Base-by-base conservation (phyloP, 2,113 vertebrate species). In the Australoheros scitulus region DNA sequence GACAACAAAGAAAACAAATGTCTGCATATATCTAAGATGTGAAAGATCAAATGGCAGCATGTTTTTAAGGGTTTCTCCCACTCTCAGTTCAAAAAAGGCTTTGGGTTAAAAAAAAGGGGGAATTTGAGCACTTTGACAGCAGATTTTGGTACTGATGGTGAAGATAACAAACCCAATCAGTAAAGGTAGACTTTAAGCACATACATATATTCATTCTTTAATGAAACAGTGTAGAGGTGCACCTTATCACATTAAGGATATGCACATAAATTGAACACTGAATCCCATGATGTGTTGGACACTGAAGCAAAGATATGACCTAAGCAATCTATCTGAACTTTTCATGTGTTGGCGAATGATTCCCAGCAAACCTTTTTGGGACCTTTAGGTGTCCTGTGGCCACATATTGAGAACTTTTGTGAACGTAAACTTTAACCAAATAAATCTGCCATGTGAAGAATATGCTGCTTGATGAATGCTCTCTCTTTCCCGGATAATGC, bases 381-480 rank as follows among this genome's bases (percentile, higher is more conserved):
- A 76, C 36, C 11, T 41, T 24, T 24, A 5, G 26, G 3, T 38
- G 65, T 41, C 56, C 65, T 26, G 22, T 50, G 43, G 61, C 80
- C 86, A 63, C 84, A 85, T 83, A 70, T 76, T 76, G 56, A 32
- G 76, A 83, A 80, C 65, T 68, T 83, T 72, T 82, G 76, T 87
- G 52, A 85, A 82, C 72, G 72, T 72, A 84, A 92, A 87, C 89
- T 87, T 68, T 82, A 77, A 58, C 72, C 55, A 83, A 81, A 92
- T 91, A 88, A 90, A 92, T 91, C 89, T 89, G 89, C 83, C 91
- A 89, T 43, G 75, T 64, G 47, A 70, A 91, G 80, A 91, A 92
- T 87, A 81, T 80, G 61, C 79, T 83, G 70, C 55, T 72, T 92
- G 89, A 92, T 79, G 75, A 78, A 90, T 88, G 90, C 52, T 11